phyloP scores from a whole-genome alignment of 2,797 vertebrate species.

The Gymnocypris eckloni region DNA sequence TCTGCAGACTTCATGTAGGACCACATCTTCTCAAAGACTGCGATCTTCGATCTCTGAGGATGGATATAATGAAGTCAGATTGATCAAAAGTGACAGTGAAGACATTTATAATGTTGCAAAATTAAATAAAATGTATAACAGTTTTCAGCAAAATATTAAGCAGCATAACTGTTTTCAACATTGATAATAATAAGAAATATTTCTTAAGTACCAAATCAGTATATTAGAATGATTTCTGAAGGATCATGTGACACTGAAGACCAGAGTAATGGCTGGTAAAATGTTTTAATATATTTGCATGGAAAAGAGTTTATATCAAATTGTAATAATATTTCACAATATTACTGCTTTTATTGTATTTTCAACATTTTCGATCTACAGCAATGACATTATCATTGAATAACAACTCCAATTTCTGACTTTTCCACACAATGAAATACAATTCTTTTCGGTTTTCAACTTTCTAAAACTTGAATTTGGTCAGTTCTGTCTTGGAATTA shows the following conservation, averaged over 20 bases:
- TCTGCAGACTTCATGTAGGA: conserved; percentile 97
- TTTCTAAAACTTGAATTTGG: background rate
- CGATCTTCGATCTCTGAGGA: conserved; percentile 94
- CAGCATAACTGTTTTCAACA: background rate
- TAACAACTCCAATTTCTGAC: background rate
- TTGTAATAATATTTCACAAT: too few species aligned
- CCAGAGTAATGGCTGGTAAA: too few species aligned
- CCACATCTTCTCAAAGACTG: conserved; percentile 99
- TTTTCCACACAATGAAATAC: background rate
- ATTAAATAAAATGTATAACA: background rate
- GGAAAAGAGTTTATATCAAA: too few species aligned
- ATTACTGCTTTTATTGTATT: too few species aligned
- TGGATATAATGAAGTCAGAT: background rate
- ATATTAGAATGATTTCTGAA: too few species aligned
- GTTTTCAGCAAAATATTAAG: background rate
- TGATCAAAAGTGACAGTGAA: background rate
- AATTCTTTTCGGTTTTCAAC: too few species aligned
- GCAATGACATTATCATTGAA: too few species aligned
- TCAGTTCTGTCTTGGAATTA: background rate
- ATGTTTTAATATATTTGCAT: background rate
- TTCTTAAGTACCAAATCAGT: background rate
- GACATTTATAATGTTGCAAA: background rate
- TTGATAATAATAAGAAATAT: background rate
- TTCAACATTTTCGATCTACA: too few species aligned
- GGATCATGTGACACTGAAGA: too few species aligned